phyloP scores from a whole-genome alignment of 2,797 vertebrate genomes.

The Chanos chanos region DNA sequence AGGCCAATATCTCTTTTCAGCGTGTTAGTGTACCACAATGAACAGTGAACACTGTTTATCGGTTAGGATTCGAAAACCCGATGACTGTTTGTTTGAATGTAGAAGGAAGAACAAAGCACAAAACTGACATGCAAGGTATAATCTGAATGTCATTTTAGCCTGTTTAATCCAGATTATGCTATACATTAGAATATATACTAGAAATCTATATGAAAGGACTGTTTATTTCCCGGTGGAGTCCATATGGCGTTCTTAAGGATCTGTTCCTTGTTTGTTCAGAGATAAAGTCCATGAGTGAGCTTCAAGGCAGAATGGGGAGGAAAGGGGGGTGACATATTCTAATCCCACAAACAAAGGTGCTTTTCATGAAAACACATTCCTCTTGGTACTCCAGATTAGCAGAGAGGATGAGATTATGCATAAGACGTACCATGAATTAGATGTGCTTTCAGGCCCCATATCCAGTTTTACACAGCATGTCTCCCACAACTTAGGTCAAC shows the following conservation, averaged over 20 bases:
- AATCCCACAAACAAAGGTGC: slow-evolving; percentile 62
- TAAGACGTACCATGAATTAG: slow-evolving; percentile 19
- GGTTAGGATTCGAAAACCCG: too few relatives aligned
- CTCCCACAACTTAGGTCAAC: neutral
- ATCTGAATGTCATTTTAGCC: neutral
- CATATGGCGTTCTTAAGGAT: neutral
- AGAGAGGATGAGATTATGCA: slow-evolving; percentile 43
- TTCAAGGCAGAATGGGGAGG: slow-evolving; percentile 28
- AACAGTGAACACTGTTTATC: too few relatives aligned
- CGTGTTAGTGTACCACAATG: too few relatives aligned
- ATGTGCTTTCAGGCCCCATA: slow-evolving; percentile 35
- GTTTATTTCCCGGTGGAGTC: neutral
- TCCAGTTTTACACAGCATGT: slow-evolving; percentile 1
- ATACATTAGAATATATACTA: neutral
- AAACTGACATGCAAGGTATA: neutral
- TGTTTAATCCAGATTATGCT: neutral
- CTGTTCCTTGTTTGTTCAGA: slow-evolving; percentile 12
- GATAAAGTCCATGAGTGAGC: slow-evolving; percentile 22
- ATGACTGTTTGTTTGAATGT: too few relatives aligned
- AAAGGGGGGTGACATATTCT: slow-evolving; percentile 40
- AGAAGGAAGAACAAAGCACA: too few relatives aligned
- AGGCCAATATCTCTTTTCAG: too few relatives aligned
- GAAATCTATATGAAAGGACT: slow-evolving; percentile 1
- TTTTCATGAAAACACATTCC: slow-evolving; percentile 57
- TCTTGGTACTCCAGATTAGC: slow-evolving; percentile 56